phyloP scores from a whole-genome alignment of 2,888 invertebrate genomes.

The Dicycla oo region DNA sequence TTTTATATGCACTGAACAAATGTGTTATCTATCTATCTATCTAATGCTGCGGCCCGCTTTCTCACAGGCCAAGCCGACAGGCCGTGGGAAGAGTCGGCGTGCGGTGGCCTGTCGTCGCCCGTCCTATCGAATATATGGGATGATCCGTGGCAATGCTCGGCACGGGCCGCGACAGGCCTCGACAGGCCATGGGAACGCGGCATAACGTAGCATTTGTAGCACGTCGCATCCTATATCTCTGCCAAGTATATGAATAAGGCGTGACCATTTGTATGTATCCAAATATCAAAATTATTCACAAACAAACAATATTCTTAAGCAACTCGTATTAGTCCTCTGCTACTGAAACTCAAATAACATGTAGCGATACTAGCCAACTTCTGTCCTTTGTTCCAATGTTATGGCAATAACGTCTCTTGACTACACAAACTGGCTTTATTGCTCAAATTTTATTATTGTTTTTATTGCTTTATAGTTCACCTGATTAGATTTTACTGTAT shows the following conservation, averaged over 20 bases:
- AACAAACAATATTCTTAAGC: conserved; percentile 18
- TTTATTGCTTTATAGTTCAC: conserved; percentile 53
- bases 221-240: too few relatives aligned
- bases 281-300: conserved; percentile 25
- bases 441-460: conserved; percentile 55
- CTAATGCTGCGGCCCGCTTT: too few relatives aligned
- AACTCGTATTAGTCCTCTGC: conserved; percentile 22
- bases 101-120: too few relatives aligned
- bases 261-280: background rate
- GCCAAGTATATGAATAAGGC: background rate
- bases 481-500: conserved; percentile 22
- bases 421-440: conserved; percentile 54
- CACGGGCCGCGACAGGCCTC: too few relatives aligned
- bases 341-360: conserved; percentile 36
- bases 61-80: too few relatives aligned
- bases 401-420: conserved; percentile 46
- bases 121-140: too few relatives aligned
- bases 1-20: too few relatives aligned
- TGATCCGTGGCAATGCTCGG: too few relatives aligned
- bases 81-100: too few relatives aligned
- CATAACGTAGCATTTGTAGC: too few relatives aligned
- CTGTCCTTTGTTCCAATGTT: conserved; percentile 48
- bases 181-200: too few relatives aligned
- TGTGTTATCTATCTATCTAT: too few relatives aligned
- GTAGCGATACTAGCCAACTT: conserved; percentile 57